These are phyloP conservation scores for Carcinoscorpius rotundicauda DNA, from an alignment of 1,140 invertebrate genomes.

Conservation along the genomic window DNA sequence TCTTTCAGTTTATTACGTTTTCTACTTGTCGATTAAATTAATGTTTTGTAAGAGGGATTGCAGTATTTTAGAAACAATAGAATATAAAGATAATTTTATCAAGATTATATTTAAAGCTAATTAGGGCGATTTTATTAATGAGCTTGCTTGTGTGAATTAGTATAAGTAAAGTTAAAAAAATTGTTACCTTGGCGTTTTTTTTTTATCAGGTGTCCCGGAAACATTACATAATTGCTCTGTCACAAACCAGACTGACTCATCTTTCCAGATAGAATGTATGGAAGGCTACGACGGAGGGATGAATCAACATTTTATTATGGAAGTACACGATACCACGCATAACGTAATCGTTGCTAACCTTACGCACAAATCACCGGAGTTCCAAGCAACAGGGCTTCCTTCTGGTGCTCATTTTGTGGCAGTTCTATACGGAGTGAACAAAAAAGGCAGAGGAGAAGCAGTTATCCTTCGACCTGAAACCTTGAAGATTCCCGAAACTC, in stretches of 20 bases:
- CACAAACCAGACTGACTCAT: slow-evolving; percentile 67
- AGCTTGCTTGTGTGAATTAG: too few species aligned
- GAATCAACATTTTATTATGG: slow-evolving; percentile 60
- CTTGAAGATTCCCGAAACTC: slow-evolving; percentile 18
- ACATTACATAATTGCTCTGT: slow-evolving; percentile 70
- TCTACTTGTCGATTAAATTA: too few species aligned
- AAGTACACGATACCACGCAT: slow-evolving; percentile 49
- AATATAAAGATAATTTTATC: too few species aligned
- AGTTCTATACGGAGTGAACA: slow-evolving; percentile 53
- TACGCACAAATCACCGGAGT: slow-evolving; percentile 15
- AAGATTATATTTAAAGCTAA: too few species aligned
- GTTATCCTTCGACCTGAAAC: slow-evolving; percentile 18
- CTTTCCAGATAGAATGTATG: slow-evolving; percentile 56
- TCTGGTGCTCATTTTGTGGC: slow-evolving; percentile 28
- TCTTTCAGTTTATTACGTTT: too few species aligned
- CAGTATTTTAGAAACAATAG: too few species aligned
- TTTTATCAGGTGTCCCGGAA: slow-evolving; percentile 53
- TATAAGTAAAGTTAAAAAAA: too few species aligned
- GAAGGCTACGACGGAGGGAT: slow-evolving; percentile 79
- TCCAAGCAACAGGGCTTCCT: slow-evolving; percentile 14
- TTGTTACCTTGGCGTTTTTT: too few species aligned
- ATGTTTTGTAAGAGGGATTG: too few species aligned
- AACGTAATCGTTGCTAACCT: slow-evolving; percentile 22
- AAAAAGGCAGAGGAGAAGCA: slow-evolving; percentile 51
- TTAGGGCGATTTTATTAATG: too few species aligned